Evolutionary conservation across 2,113 vertebrate species (phyloP), one percentile per base, ranked within the genome.

Genomic region (Steatornis caripensis): DNA sequence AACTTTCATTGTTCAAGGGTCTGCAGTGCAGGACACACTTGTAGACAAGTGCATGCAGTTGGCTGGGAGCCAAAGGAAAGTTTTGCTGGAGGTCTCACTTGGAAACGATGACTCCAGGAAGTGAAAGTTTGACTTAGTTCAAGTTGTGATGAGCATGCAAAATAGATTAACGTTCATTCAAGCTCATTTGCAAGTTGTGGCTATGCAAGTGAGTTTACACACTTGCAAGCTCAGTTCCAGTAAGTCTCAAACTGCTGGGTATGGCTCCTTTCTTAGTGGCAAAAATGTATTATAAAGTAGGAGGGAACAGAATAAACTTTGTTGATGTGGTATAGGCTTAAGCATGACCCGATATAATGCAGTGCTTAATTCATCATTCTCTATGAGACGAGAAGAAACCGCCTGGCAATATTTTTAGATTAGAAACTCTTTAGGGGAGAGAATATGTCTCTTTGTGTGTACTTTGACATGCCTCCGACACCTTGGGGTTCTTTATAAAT

Each of bases 1-100:
- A 84, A 93, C 61, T 89, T 82, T 43, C 74, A 92, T 95, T 97
- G 90, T 92, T 92, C 53, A 61, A 72, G 48, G 69, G 57, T 51
- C 36, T 10, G 8, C 0, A 0, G 82, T 48, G 49, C 82, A 93
- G 87, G 72, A 84, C 87, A 71, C 46, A 46, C 85, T 95, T 43
- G 51, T n/a, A 82, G 81, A 55, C 61, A 79, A 95, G 69, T 53
- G 65, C 53, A 68, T 48, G 22, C 69, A 48, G 16, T 16, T 89
- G 91, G 81, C 81, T 79, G 69, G 6, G 21, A 75, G 76, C 76
- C 82, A 93, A 74, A 84, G 87, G 61, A 75, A 96, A 87, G 39
- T 94, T 86, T 90, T 87, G 17, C 72, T 88, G 46, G 24, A 89
- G 30, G 22, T 64, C 11, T 95, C 24, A 53, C 32, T 89, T 84